Evolutionary conservation across 2,797 vertebrate species (phyloP).

Genomic region (Hyperoplus immaculatus): DNA sequence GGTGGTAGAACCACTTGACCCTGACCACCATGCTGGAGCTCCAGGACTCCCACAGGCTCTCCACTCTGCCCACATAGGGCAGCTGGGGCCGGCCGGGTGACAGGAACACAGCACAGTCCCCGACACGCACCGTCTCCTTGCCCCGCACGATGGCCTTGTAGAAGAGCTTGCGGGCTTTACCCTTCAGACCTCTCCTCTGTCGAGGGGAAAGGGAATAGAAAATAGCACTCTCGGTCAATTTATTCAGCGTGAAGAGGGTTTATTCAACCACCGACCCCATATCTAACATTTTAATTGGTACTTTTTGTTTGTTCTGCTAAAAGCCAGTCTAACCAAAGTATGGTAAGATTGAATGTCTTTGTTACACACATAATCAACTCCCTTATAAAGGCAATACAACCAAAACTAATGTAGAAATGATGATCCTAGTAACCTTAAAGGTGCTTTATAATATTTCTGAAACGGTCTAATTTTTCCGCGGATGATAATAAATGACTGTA

Average conservation of each 20-base stretch:
- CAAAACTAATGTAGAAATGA: not conserved
- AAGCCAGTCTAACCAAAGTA: slow-evolving; percentile 22
- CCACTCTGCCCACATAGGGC: slow-evolving; percentile 97
- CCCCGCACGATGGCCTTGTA: slow-evolving; percentile 98
- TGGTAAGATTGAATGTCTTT: slow-evolving; percentile 6
- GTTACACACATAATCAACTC: slow-evolving; percentile 8
- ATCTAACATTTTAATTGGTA: slow-evolving; percentile 15
- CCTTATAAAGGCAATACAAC: not conserved
- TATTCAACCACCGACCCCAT: slow-evolving; percentile 27
- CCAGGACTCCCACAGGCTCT: slow-evolving; percentile 99
- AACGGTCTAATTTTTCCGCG: too few species aligned
- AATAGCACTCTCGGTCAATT: slow-evolving; percentile 36
- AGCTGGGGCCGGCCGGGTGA: slow-evolving; percentile 96
- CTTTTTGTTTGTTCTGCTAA: slow-evolving; percentile 29
- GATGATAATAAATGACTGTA: too few species aligned
- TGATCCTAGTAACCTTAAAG: not conserved
- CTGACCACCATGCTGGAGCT: slow-evolving; percentile 99
- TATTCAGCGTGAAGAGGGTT: slow-evolving; percentile 24
- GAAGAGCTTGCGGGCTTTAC: slow-evolving; percentile 96
- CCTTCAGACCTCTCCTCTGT: slow-evolving; percentile 97
- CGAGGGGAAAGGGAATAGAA: slow-evolving; percentile 33
- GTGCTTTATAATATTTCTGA: too few species aligned
- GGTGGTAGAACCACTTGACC: slow-evolving; percentile 99
- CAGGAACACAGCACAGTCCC: slow-evolving; percentile 97
- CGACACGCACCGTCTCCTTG: slow-evolving; percentile 94